Evolutionary conservation across 2,888 invertebrate genomes (phyloP).

Genomic region (Tinea pellionella): DNA sequence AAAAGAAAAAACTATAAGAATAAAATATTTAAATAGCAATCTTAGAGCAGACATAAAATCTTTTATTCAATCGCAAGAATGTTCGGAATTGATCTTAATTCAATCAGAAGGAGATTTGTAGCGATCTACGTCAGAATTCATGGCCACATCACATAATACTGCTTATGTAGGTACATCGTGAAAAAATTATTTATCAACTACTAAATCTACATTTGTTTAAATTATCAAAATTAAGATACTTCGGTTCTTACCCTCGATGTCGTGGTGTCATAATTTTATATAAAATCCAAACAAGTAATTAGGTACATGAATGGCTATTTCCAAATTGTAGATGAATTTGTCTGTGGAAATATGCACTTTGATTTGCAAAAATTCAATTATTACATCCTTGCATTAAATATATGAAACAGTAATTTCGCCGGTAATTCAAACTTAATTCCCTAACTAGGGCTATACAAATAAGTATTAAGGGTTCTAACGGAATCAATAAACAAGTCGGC

Average conservation of each 20-base stretch:
- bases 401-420: background rate
- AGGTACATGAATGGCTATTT: too few relatives aligned
- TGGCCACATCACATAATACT: background rate
- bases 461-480: background rate
- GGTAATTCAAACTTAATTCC: background rate
- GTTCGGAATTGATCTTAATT: conserved; percentile 42
- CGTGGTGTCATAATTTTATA: too few relatives aligned
- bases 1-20: background rate
- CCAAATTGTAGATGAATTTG: too few relatives aligned
- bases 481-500: conserved; percentile 11
- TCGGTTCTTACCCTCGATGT: too few relatives aligned
- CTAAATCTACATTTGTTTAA: too few relatives aligned
- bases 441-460: background rate
- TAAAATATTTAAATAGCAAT: conserved; percentile 4
- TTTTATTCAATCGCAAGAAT: conserved; percentile 41
- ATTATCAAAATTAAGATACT: too few relatives aligned
- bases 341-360: too few relatives aligned
- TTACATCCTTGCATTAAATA: background rate
- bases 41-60: conserved; percentile 20
- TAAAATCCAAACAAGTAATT: too few relatives aligned
- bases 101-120: conserved; percentile 50
- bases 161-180: too few relatives aligned
- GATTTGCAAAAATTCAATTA: too few relatives aligned
- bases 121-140: conserved; percentile 24
- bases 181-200: too few relatives aligned